Base-by-base conservation (phyloP, 1,140 invertebrate species). In the Papilio dardanus region DNA sequence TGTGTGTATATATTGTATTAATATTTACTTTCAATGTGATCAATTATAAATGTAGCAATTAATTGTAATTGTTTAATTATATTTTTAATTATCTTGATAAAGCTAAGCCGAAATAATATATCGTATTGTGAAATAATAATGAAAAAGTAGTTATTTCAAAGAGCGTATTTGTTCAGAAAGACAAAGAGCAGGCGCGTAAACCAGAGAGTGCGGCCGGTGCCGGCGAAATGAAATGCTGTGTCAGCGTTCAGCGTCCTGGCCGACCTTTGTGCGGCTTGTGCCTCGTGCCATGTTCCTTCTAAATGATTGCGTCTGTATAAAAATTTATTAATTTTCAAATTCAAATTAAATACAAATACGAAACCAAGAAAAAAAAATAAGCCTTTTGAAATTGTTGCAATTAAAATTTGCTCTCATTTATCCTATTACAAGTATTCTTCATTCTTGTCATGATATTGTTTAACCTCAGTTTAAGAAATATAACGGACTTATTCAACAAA, bases 301-400 rank as follows among this genome's bases (percentile, higher is more conserved):
- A 86, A 89, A 89, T 82, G 76, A 79, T 88, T 87, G 79, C 75
- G 76, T 82, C 79, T 81, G 74, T 88, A 83, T 84, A 85, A 88
- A 91, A 89, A 87, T 88, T 91, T 85, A 89, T 91, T 88, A 88
- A 89, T 88, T n/a, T n/a, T n/a, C n/a, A n/a, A n/a, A n/a, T n/a
- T n/a, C n/a, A 33, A 33, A n/a, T n/a, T n/a, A n/a, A 33, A 33
- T 2, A 33, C 31, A 33, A 33, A 33, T 3, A 33, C 31, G 7
- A 33, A 33, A 33, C 3, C 2, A 2, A 33, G 7, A 33, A 3
- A 33, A 12, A 37, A 37, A 37, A 37, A 12, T 37, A 4, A 37
- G 10, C 10, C n/a, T 37, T 37, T 37, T 12, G 35, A 37, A 37
- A 37, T 37, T 12, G 10, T 12, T 37, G 14, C 35, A 12, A 37